Conservation (phyloP, 2,888 invertebrate genomes). For the Spodoptera littoralis region DNA sequence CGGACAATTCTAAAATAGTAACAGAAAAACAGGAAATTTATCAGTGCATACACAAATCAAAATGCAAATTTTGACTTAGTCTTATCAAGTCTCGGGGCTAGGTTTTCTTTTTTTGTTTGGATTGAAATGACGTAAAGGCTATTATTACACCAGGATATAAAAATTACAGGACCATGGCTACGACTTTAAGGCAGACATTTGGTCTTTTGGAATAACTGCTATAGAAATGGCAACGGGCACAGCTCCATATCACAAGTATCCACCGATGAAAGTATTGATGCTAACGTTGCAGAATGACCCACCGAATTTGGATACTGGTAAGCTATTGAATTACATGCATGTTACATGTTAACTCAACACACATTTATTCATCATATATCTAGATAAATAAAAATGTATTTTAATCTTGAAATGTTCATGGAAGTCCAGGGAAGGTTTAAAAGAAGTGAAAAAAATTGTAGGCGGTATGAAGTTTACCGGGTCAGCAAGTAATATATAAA, state of each 20-base stretch:
- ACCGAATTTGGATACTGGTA: constrained; percentile 96
- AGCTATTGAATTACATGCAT: constrained; percentile 9
- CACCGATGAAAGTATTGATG: constrained; percentile 99
- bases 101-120: constrained; percentile 15
- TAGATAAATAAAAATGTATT: too few species aligned
- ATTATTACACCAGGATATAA: constrained; percentile 4
- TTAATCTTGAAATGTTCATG: too few species aligned
- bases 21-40: too few species aligned
- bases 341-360: too few species aligned
- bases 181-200: constrained; percentile 97
- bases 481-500: too few species aligned
- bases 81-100: not conserved
- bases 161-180: constrained; percentile 95
- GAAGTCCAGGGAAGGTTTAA: too few species aligned
- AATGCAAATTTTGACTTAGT: too few species aligned
- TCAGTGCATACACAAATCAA: too few species aligned
- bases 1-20: too few species aligned
- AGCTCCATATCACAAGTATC: constrained; percentile 99
- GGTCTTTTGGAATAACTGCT: constrained; percentile 97
- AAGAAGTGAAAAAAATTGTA: too few species aligned
- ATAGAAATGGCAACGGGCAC: constrained; percentile 99
- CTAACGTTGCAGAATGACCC: constrained; percentile 99
- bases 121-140: not conserved
- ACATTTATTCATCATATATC: too few species aligned
- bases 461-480: too few species aligned